phyloP scores from a whole-genome alignment of 1,140 invertebrate species.

The Drosophila nebulosa region DNA sequence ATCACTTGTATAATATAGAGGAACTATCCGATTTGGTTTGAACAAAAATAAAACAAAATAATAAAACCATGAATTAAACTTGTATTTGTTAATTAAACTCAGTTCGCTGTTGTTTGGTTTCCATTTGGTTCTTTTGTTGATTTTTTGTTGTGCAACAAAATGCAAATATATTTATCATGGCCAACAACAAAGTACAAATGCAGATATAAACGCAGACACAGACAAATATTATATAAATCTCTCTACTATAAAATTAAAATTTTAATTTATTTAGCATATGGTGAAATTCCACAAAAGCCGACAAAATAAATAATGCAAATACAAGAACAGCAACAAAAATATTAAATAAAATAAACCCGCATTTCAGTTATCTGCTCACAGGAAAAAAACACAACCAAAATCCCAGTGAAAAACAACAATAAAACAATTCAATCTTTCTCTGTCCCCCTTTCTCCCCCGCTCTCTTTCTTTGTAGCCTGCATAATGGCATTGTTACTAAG shows the following conservation, averaged over 20 bases:
- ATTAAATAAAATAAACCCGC: conserved; percentile 32
- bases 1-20: no score
- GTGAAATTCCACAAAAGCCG: conserved; percentile 49
- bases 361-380: conserved; percentile 32
- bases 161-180: conserved; percentile 54
- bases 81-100: conserved; percentile 16
- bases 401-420: conserved; percentile 35
- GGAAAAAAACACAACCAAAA: neutral
- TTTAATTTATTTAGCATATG: conserved; percentile 73
- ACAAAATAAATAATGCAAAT: conserved; percentile 18
- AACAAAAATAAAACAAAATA: neutral
- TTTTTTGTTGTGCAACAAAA: conserved; percentile 21
- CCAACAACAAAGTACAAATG: conserved; percentile 9
- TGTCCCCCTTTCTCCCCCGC: neutral
- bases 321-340: conserved; percentile 23
- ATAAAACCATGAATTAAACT: neutral
- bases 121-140: conserved; percentile 6
- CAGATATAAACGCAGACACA: neutral
- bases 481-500: conserved; percentile 46
- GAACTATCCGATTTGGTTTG: neutral
- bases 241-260: conserved; percentile 47
- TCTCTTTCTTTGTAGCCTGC: neutral
- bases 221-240: conserved; percentile 18
- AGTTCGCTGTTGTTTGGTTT: conserved; percentile 25
- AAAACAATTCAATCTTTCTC: conserved; percentile 4